Base-by-base conservation (phyloP, 2,888 invertebrate species). In the Branchellion lobata region DNA sequence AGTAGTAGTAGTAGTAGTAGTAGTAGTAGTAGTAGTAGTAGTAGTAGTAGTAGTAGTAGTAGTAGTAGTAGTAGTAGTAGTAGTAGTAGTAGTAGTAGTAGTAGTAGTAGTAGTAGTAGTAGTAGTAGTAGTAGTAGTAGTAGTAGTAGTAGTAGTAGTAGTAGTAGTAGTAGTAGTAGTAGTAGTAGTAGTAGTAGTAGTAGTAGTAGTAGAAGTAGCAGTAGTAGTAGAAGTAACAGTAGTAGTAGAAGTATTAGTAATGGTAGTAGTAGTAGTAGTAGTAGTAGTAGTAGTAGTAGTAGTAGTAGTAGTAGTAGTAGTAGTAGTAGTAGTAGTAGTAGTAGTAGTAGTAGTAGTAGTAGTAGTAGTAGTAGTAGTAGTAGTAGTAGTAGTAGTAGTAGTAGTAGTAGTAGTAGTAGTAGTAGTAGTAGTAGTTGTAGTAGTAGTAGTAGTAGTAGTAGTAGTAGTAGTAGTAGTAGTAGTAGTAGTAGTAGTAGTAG, bases 221-320 rank as follows among this genome's bases (percentile, higher is more conserved):
- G 24, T 71, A 71, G 24, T 71, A 71, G 71, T 71, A 71, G 71
- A 18, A 71, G 71, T 31, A 29, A n/a, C 27, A 34, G 36, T 71
- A 71, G 31, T 71, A 71, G 36, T 71, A 34, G 36, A 18, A 34
- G 36, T 71, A 71, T 11, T 71, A 71, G 71, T 71, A 71, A 29
- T 71, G 27, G 71, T 71, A 71, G 71, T 71, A 71, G 71, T 71
- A 71, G 71, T 71, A 71, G 71, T 71, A 71, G 71, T 71, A 71
- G 71, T 71, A 71, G 31, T 71, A 71, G 34, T n/a, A n/a, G n/a
- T n/a, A n/a, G n/a, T n/a, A n/a, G n/a, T n/a, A n/a, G n/a, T n/a
- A n/a, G n/a, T n/a, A n/a, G n/a, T n/a, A n/a, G n/a, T n/a, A n/a
- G n/a, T n/a, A n/a, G n/a, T n/a, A n/a, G n/a, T n/a, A n/a, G n/a